Evolutionary conservation across 2,797 vertebrate species (phyloP).

Genomic region (Calcarius lapponicus): DNA sequence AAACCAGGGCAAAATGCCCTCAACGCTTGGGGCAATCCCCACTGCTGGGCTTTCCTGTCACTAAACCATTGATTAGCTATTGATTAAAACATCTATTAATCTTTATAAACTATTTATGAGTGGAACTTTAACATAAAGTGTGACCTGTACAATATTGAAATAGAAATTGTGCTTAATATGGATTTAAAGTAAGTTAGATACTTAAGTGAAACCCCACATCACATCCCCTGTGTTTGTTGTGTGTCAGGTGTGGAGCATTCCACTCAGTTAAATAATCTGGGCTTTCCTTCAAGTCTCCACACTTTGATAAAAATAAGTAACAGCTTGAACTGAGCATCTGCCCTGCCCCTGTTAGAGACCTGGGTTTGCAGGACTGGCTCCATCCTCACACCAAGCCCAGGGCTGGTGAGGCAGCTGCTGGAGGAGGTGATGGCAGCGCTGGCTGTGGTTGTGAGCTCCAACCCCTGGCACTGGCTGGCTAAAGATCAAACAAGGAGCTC

Average conservation of each 20-base stretch:
- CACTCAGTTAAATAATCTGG: neutral
- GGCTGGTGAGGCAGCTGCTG: neutral
- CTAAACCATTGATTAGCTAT: slow-evolving; percentile 40
- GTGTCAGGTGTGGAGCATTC: neutral
- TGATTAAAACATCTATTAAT: slow-evolving; percentile 60
- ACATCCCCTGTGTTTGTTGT: accelerated
- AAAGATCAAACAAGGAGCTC: slow-evolving; percentile 24
- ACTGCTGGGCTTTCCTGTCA: slow-evolving; percentile 39
- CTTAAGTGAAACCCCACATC: neutral
- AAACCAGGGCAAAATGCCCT: neutral
- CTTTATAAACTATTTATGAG: slow-evolving; percentile 65
- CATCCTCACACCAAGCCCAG: neutral
- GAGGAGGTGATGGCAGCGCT: neutral
- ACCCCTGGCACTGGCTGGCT: neutral
- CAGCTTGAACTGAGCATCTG: neutral
- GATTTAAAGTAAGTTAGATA: neutral
- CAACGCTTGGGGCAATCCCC: neutral
- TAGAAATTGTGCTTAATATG: slow-evolving; percentile 49
- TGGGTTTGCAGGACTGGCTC: neutral
- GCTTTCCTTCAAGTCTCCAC: neutral
- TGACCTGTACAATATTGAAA: slow-evolving; percentile 51
- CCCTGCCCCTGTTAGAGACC: neutral
- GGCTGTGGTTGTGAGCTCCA: neutral
- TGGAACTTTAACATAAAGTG: neutral
- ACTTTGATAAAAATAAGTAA: neutral